Percentiles rank a stretch among this genome's conserved stretches.
Evolutionary conservation across 2,888 invertebrate species (phyloP).

Genomic region (Byasa hedistus): DNA sequence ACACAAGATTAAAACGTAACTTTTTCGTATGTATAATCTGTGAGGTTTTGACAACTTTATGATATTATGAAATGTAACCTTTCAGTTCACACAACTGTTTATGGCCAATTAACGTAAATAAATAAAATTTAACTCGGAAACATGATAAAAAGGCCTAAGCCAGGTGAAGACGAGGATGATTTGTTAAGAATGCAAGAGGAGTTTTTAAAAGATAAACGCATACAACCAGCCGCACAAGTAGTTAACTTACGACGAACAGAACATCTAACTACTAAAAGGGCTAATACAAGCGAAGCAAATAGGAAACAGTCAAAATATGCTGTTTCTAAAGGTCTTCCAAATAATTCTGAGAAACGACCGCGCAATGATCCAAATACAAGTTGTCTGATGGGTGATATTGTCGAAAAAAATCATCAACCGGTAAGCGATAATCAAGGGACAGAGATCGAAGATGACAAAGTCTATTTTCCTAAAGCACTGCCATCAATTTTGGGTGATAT

Average conservation of each 20-base stretch:
- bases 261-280: slow-evolving; percentile 47
- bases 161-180: slow-evolving; percentile 86
- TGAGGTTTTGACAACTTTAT: background rate
- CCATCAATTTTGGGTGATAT: slow-evolving; percentile 76
- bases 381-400: slow-evolving; percentile 53
- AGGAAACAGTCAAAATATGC: slow-evolving; percentile 71
- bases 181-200: slow-evolving; percentile 86
- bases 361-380: slow-evolving; percentile 43
- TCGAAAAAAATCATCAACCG: slow-evolving; percentile 55
- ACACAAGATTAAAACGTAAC: no score
- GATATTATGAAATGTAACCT: background rate
- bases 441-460: slow-evolving; percentile 60
- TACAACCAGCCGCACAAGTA: slow-evolving; percentile 83
- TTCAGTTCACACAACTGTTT: background rate
- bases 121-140: slow-evolving; percentile 9
- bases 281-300: slow-evolving; percentile 34
- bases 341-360: slow-evolving; percentile 64
- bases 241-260: slow-evolving; percentile 63
- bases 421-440: slow-evolving; percentile 19
- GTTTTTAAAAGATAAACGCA: slow-evolving; percentile 79
- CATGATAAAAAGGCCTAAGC: slow-evolving; percentile 84
- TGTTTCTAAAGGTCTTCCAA: slow-evolving; percentile 57
- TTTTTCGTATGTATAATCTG: no score
- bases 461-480: slow-evolving; percentile 71
- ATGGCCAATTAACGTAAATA: no score